Base-by-base conservation (phyloP, 1,140 invertebrate species). In the Drosophila jambulina region DNA sequence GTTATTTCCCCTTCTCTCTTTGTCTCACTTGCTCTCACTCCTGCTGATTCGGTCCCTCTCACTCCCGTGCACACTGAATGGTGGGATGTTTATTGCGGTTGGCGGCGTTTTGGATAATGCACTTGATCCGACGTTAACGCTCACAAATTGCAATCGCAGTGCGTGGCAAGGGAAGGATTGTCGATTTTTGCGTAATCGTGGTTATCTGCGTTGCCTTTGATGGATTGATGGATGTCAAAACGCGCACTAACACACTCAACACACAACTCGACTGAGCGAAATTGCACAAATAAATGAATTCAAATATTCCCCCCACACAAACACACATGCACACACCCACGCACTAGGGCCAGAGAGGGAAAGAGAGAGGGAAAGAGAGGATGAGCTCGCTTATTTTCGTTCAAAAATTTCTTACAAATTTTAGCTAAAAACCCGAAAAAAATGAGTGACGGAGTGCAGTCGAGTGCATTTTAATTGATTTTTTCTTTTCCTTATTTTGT, bases 381-480 rank as follows among this genome's bases (percentile, higher is more conserved):
- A 32, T 29, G n/a, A 51, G 46, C 21, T 46, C 42, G 59, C 56
- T 57, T 70, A 70, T 70, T 58, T 72, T 70, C 25, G 45, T 59
- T 71, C 53, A 63, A 74, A 58, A 75, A 84, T 84, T 56, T 88
- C 79, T 81, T 79, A 58, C 81, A 81, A 79, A 75, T 85, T 79
- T 85, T 25, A 25, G 74, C 64, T 74, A 80, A 82, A 67, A 53
- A 38, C 49, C 67, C 21, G 9, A 46, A 65, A 64, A 64, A 71
- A 67, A 48, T 76, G 58, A 69, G 75, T 32, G 56, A 38, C 48
- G 62, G 38, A 61, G 51, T 60, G 78, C 85, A 84, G 71, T 85
- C 81, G 75, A 90, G 85, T 90, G 85, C 85, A 90, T 90, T 90
- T 90, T 90, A 90, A 90, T 90, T 90, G 85, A 90, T 90, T 90